Evolutionary conservation across 1,140 invertebrate species (phyloP).

Genomic region (Drosophila prosaltans): DNA sequence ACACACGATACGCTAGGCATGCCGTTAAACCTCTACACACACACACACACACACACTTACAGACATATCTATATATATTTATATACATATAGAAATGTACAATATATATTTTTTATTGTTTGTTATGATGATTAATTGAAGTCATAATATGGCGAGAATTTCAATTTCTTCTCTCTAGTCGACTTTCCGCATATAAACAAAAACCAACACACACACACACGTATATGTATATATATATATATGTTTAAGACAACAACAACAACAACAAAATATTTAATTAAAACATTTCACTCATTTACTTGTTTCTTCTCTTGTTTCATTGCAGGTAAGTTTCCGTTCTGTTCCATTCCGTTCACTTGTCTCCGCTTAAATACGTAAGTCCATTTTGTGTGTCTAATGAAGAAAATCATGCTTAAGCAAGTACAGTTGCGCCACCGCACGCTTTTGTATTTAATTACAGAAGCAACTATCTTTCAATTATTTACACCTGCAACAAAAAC

Average conservation of each 20-base stretch:
- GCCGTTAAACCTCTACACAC: slow-evolving; percentile 29
- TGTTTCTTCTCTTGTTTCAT: slow-evolving; percentile 20
- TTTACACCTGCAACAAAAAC: slow-evolving; percentile 79
- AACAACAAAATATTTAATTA: slow-evolving; percentile 65
- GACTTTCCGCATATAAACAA: not conserved
- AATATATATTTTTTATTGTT: slow-evolving; percentile 67
- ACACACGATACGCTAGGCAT: slow-evolving; percentile 75
- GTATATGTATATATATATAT: not conserved
- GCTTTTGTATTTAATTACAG: slow-evolving; percentile 78
- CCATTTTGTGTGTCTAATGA: slow-evolving; percentile 54
- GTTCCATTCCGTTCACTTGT: slow-evolving; percentile 8
- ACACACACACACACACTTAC: not conserved
- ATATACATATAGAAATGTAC: not conserved
- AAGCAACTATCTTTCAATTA: slow-evolving; percentile 82
- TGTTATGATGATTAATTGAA: slow-evolving; percentile 77
- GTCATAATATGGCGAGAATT: slow-evolving; percentile 70
- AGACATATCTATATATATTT: not conserved
- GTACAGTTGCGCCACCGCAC: slow-evolving; percentile 35
- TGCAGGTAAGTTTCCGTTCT: slow-evolving; percentile 68
- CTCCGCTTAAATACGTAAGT: slow-evolving; percentile 54
- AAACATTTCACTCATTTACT: slow-evolving; percentile 51
- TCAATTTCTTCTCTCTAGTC: slow-evolving; percentile 44
- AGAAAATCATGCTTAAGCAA: slow-evolving; percentile 60
- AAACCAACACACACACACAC: not conserved
- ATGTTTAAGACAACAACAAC: not conserved